Percentiles rank a stretch among this genome's conserved stretches.
Evolutionary conservation across 2,888 invertebrate genomes (phyloP).

Genomic region (Eristalinus sepulchralis): DNA sequence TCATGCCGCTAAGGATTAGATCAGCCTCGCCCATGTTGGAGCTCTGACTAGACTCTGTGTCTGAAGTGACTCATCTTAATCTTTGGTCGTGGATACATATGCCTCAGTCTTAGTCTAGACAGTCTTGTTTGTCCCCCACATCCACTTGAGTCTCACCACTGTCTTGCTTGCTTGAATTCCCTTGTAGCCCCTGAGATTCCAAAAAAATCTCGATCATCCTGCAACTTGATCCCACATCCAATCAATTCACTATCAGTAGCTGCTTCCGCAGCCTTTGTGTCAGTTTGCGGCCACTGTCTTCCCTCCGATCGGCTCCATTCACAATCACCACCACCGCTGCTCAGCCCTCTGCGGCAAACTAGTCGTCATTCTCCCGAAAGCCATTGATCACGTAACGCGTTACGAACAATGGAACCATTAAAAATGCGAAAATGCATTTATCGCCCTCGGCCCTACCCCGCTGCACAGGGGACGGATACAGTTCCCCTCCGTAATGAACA

Average conservation of each 20-base stretch:
- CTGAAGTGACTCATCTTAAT: too few species aligned
- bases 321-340: not conserved
- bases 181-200: too few species aligned
- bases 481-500: constrained; percentile 43
- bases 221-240: not conserved
- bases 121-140: too few species aligned
- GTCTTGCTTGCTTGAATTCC: too few species aligned
- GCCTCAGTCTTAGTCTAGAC: too few species aligned
- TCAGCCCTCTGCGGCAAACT: not conserved
- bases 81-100: too few species aligned
- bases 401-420: constrained; percentile 26
- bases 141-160: too few species aligned
- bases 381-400: not conserved
- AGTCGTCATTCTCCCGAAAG: not conserved
- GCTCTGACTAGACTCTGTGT: too few species aligned
- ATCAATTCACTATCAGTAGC: not conserved
- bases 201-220: too few species aligned
- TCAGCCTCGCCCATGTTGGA: too few species aligned
- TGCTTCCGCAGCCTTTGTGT: not conserved
- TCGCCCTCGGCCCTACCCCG: constrained; percentile 8
- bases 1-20: too few species aligned
- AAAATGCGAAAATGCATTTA: constrained; percentile 45
- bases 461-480: not conserved
- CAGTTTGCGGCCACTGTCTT: not conserved
- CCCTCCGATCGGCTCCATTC: not conserved